Conservation (phyloP, 2,888 invertebrate species). For the Calameuta filiformis region DNA sequence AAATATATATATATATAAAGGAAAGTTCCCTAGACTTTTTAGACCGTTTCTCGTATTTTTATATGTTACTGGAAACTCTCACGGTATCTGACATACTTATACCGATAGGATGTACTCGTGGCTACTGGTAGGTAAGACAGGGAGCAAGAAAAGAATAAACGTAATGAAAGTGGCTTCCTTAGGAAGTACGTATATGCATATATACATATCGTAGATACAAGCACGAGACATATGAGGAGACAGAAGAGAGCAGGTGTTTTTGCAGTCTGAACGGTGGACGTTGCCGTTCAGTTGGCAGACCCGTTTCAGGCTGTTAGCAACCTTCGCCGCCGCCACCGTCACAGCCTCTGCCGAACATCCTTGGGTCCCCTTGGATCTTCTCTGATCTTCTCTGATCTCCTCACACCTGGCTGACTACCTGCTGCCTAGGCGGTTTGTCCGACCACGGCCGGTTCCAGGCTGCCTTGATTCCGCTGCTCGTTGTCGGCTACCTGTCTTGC, state of each 20-base stretch:
- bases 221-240: not conserved
- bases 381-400: constrained; percentile 51
- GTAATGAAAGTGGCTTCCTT: not conserved
- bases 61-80: not conserved
- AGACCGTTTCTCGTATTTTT: not conserved
- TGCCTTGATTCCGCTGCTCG: constrained; percentile 8
- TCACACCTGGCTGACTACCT: constrained; percentile 54
- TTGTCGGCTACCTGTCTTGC: constrained; percentile 49
- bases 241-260: constrained; percentile 48
- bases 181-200: not conserved
- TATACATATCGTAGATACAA: not conserved
- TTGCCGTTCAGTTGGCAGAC: constrained; percentile 38
- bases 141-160: not conserved
- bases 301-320: constrained; percentile 54
- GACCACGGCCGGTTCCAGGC: constrained; percentile 19
- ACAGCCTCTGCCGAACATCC: constrained; percentile 40
- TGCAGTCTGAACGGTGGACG: constrained; percentile 39
- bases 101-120: not conserved
- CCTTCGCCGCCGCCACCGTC: constrained; percentile 43
- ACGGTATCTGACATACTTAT: not conserved
- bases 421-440: constrained; percentile 47
- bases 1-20: not conserved
- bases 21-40: not conserved
- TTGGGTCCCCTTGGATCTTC: constrained; percentile 49
- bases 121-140: not conserved